Base-by-base conservation (phyloP, 2,888 invertebrate genomes). In the Artemia sinica region DNA sequence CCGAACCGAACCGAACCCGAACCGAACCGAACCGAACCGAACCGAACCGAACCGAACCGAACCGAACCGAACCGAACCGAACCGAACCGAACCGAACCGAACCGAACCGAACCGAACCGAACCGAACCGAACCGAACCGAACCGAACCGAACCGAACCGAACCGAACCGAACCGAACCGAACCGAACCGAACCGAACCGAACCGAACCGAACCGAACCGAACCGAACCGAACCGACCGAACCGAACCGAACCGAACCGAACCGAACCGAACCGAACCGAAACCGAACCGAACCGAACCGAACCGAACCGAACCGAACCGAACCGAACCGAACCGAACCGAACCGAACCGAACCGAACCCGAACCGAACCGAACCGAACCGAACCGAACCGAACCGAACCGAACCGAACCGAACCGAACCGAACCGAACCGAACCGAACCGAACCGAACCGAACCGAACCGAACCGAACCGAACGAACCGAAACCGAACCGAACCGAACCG, bases 401-500 rank as follows among this genome's bases (percentile, higher is more conserved):
- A 70, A 48, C 70, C 70, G 65, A 70, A 58, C 70, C 65, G 65
- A 70, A 66, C 69, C 66, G 67, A 70, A 51, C 70, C 70, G 66
- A 70, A 49, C 65, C 70, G 66, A 70, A 69, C 70, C 70, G 50
- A 66, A 65, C 65, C 67, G 70, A 66, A 50, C 66, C 13, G 14
- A 51, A 50, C 2, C 1, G 41, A 50, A 12, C 52, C 52, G 52
- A 52, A 69, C 70, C 70, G 65, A 69, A 70, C 69, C 66, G 28
- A 69, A 69, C 69, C 69, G 58, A 69, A 70, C 70, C 70, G 58
- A n/a, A n/a, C n/a, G n/a, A n/a, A n/a, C n/a, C n/a, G n/a, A n/a
- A n/a, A n/a, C n/a, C n/a, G n/a, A n/a, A 69, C 69, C 69, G 69
- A n/a, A 70, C 58, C 69, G 69, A n/a, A 69, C 69, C 69, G 69